Evolutionary conservation across 1,140 invertebrate species (phyloP).

Genomic region (Lepidurus packardi): DNA sequence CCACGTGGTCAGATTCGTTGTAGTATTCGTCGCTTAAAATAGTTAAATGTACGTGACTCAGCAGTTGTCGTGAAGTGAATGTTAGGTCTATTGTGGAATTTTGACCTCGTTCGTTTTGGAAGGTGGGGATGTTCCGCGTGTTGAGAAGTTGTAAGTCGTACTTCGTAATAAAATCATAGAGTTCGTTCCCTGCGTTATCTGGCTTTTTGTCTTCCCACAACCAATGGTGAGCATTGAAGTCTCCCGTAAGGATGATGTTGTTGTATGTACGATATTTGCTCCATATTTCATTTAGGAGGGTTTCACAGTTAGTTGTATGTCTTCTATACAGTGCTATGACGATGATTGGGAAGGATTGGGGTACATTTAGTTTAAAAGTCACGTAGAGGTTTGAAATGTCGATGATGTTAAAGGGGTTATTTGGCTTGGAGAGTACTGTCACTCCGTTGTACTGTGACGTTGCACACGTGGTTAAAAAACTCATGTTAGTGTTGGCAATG

Average conservation of each 20-base stretch:
- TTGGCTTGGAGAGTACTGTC: neutral
- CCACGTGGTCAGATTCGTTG: neutral
- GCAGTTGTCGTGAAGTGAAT: neutral
- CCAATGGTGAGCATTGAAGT: conserved; percentile 23
- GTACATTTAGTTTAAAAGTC: neutral
- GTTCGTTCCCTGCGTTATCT: neutral
- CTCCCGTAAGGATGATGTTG: conserved; percentile 24
- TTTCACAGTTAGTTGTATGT: neutral
- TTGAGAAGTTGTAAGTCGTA: neutral
- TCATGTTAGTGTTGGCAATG: neutral
- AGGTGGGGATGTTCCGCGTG: conserved; percentile 12
- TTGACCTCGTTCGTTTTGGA: conserved; percentile 23
- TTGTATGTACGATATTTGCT: neutral
- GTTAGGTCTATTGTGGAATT: conserved; percentile 24
- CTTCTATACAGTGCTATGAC: neutral
- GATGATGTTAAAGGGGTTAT: neutral
- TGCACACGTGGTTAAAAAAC: neutral
- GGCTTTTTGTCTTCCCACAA: conserved; percentile 4
- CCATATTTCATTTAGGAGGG: neutral
- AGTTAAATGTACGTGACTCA: neutral
- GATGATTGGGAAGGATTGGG: neutral
- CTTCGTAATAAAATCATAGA: conserved; percentile 10
- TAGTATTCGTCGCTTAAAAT: neutral
- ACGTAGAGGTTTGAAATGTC: conserved; percentile 12
- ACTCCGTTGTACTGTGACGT: neutral